These are phyloP conservation scores for Mormyrus proboscirostris DNA, from an alignment of 2,797 vertebrate genomes.

Conservation along the genomic window DNA sequence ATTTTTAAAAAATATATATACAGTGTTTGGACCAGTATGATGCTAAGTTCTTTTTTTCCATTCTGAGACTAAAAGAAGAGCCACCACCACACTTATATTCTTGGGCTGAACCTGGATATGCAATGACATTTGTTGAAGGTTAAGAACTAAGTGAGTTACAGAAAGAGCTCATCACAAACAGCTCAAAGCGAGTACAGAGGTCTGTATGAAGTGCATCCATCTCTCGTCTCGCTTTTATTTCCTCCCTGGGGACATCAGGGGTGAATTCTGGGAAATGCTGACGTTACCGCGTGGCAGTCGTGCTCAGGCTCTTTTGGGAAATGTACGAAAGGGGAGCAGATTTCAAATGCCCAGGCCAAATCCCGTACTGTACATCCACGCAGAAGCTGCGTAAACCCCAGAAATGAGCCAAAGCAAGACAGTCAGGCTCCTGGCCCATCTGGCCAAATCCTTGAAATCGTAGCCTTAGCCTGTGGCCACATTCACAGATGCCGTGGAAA, in stretches of 20 bases:
- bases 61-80: neutral
- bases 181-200: conserved; percentile 4
- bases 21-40: neutral
- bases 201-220: conserved; percentile 2
- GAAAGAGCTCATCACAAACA: neutral
- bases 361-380: neutral
- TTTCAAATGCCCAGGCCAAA: neutral
- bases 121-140: conserved; percentile 15
- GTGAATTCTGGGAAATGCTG: neutral
- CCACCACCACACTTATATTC: neutral
- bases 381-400: neutral
- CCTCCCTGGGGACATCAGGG: neutral
- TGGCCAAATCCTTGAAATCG: neutral
- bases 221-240: neutral
- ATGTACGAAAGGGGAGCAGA: neutral
- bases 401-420: neutral
- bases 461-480: neutral
- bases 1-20: neutral
- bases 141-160: neutral
- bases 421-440: neutral
- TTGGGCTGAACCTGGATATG: neutral
- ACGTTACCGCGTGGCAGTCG: neutral
- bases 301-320: neutral
- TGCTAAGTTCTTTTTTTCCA: neutral
- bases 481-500: neutral